A percentile compares a stretch with the other conserved stretches of the same genome.
phyloP scores from a whole-genome alignment of 1,140 invertebrate genomes.

The Hormaphis cornu region DNA sequence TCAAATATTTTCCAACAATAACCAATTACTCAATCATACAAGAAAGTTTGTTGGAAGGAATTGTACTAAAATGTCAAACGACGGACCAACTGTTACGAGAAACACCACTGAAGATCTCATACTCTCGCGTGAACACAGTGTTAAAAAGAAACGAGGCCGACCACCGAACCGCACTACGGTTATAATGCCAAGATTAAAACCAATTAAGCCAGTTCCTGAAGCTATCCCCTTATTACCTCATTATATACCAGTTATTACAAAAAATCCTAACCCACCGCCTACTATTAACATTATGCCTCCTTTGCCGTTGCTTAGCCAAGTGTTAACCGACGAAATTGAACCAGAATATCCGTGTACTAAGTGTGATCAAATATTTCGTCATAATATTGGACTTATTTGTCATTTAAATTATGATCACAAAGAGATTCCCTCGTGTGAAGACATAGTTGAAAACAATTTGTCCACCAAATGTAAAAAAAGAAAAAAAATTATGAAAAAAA shows the following conservation, averaged over 20 bases:
- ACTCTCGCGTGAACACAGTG: neutral
- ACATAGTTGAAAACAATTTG: neutral
- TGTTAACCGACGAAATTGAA: slow-evolving; percentile 13
- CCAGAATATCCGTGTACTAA: neutral
- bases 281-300: neutral
- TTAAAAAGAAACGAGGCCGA: neutral
- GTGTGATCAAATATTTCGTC: slow-evolving; percentile 10
- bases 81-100: neutral
- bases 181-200: no score
- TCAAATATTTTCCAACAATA: neutral
- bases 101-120: neutral
- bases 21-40: neutral
- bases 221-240: neutral
- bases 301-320: neutral
- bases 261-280: neutral
- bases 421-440: neutral
- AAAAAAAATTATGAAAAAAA: neutral
- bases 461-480: neutral
- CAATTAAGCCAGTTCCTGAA: neutral
- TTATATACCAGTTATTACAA: neutral
- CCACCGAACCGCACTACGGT: neutral
- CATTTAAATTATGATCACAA: slow-evolving; percentile 10
- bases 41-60: neutral
- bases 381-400: slow-evolving; percentile 9
- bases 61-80: neutral